phyloP scores from a whole-genome alignment of 2,888 invertebrate genomes.

The Galerucella calmariensis region DNA sequence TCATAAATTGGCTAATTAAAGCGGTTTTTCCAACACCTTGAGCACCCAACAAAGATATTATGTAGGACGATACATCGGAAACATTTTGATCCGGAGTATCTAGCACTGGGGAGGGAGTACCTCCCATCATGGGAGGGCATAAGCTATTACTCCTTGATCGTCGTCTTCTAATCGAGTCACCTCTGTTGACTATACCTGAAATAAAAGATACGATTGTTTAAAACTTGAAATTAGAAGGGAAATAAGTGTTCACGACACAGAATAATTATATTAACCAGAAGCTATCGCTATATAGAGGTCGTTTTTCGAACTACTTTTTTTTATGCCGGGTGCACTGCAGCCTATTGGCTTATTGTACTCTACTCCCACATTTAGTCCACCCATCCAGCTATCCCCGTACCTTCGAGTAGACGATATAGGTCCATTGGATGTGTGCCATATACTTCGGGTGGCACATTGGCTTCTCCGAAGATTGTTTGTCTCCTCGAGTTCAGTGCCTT shows the following conservation, averaged over 20 bases:
- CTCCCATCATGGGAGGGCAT: constrained; percentile 68
- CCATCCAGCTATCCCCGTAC: too few relatives aligned
- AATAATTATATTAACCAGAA: too few relatives aligned
- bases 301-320: too few relatives aligned
- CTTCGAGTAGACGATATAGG: too few relatives aligned
- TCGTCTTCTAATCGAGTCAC: constrained; percentile 90
- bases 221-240: not conserved
- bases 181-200: constrained; percentile 91
- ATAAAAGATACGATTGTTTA: constrained; percentile 27
- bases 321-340: too few relatives aligned
- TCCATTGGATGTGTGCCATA: too few relatives aligned
- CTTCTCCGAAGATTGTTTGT: too few relatives aligned
- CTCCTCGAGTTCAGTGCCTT: too few relatives aligned
- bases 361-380: too few relatives aligned
- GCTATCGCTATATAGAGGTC: too few relatives aligned
- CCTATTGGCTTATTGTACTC: too few relatives aligned
- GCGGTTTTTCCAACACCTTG: constrained; percentile 88
- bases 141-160: constrained; percentile 86
- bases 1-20: constrained; percentile 88
- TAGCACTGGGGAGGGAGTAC: constrained; percentile 61
- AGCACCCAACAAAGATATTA: constrained; percentile 82
- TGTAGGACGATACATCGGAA: constrained; percentile 66
- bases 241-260: not conserved
- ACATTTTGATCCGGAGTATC: constrained; percentile 68
- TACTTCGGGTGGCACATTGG: too few relatives aligned